Conservation (phyloP, 2,888 invertebrate genomes). For the Sepioteuthis lessoniana region DNA sequence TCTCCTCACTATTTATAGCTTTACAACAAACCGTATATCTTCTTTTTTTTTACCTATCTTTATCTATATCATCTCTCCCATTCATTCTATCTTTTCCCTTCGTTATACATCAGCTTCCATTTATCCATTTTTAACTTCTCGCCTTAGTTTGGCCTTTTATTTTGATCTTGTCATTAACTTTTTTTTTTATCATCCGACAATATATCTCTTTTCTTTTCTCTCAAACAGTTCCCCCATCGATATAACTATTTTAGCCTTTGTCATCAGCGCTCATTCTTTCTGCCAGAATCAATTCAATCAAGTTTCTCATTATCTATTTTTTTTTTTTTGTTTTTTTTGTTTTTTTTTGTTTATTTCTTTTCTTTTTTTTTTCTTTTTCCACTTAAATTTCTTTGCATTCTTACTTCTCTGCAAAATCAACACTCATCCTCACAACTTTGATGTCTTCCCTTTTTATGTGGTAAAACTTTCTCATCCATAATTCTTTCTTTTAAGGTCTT, state of each 20-base stretch:
- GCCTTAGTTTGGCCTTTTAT: background rate
- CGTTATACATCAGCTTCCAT: background rate
- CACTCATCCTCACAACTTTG: background rate
- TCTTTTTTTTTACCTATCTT: background rate
- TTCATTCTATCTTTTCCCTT: background rate
- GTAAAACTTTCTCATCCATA: slow-evolving; percentile 6
- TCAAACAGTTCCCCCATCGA: background rate
- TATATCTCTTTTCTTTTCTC: background rate
- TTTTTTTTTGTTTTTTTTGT: too few relatives aligned
- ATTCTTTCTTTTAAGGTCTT: too few relatives aligned
- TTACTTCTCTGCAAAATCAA: background rate
- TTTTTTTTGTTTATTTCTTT: background rate
- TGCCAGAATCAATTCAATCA: background rate
- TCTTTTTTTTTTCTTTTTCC: background rate
- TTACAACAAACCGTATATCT: background rate
- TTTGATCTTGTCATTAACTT: background rate
- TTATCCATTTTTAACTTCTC: background rate
- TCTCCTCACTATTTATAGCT: background rate
- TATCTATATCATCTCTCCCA: background rate
- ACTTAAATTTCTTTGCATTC: background rate
- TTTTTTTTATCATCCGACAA: background rate
- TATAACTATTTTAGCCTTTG: background rate
- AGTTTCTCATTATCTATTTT: background rate
- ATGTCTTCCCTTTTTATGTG: background rate
- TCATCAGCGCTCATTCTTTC: background rate